phyloP scores from a whole-genome alignment of 2,888 invertebrate species.

The Amblyjoppa fuscipennis region DNA sequence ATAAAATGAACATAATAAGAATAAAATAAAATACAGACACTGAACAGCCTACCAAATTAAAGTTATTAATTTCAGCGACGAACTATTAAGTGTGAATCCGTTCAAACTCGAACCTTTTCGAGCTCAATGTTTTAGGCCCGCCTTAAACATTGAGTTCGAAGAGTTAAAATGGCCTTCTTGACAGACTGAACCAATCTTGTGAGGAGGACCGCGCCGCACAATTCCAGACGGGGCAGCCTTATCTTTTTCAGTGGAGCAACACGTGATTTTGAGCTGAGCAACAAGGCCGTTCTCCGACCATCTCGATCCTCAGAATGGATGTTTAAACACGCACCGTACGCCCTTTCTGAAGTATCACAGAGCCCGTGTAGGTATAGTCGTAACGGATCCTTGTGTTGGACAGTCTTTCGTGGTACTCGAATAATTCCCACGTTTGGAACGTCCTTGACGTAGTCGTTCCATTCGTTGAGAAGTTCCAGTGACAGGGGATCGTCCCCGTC shows the following conservation, averaged over 20 bases:
- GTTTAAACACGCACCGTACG: constrained; percentile 5
- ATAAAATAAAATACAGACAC: no score
- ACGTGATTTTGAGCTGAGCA: not conserved
- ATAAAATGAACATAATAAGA: no score
- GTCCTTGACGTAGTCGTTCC: constrained; percentile 41
- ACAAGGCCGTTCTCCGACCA: not conserved
- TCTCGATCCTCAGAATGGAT: not conserved
- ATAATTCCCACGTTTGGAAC: not conserved
- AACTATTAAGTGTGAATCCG: constrained; percentile 66
- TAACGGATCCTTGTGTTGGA: not conserved
- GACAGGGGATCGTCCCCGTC: constrained; percentile 72
- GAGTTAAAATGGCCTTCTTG: no score
- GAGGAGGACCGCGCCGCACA: constrained; percentile 63
- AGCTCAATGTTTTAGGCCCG: not conserved
- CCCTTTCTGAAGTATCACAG: constrained; percentile 14
- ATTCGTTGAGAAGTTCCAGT: constrained; percentile 17
- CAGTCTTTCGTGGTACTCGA: not conserved
- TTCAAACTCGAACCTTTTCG: constrained; percentile 50
- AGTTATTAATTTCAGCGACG: constrained; percentile 21
- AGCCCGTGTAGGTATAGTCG: constrained; percentile 19
- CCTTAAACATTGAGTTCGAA: no score
- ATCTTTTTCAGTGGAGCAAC: constrained; percentile 1
- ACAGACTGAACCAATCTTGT: no score
- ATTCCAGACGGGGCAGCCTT: constrained; percentile 55
- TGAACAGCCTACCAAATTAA: constrained; percentile 41